Evolutionary conservation across 2,797 vertebrate genomes (phyloP).

Genomic region (Calcarius lapponicus): DNA sequence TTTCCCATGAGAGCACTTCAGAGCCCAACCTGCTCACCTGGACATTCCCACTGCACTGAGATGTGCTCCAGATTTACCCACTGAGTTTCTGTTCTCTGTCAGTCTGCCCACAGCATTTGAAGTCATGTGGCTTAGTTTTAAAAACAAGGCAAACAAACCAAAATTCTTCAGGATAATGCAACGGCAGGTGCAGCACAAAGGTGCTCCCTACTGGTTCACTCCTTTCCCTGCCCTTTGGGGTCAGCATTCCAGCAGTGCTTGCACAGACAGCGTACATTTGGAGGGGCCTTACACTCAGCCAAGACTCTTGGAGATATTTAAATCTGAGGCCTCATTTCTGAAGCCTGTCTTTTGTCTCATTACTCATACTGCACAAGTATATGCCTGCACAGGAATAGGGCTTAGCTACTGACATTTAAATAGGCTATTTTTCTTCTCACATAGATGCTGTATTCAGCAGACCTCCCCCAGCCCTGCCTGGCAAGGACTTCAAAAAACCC

Average conservation of each 20-base stretch:
- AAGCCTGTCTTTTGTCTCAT: constrained; percentile 27
- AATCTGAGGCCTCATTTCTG: not conserved
- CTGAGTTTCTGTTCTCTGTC: not conserved
- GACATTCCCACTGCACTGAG: not conserved
- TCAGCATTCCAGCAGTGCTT: not conserved
- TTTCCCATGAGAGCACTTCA: not conserved
- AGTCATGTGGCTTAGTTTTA: not conserved
- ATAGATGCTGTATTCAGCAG: not conserved
- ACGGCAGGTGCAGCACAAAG: not conserved
- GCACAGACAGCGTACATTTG: fast-evolving
- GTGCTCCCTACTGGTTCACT: not conserved
- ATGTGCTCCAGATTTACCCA: not conserved
- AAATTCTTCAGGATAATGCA: not conserved
- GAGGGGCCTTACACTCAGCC: not conserved
- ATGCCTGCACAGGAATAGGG: not conserved
- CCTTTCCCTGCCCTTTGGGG: not conserved
- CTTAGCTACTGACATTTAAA: constrained; percentile 59
- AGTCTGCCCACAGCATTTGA: not conserved
- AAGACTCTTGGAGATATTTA: not conserved
- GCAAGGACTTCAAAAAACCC: not conserved
- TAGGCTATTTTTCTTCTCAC: constrained; percentile 56
- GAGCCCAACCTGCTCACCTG: not conserved
- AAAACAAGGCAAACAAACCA: not conserved
- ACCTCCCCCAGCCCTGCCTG: constrained; percentile 45
- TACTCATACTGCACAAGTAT: constrained; percentile 38